These are phyloP conservation scores for Chlorodrepanis virens DNA, from an alignment of 2,113 vertebrate species.

Conservation along the genomic window DNA sequence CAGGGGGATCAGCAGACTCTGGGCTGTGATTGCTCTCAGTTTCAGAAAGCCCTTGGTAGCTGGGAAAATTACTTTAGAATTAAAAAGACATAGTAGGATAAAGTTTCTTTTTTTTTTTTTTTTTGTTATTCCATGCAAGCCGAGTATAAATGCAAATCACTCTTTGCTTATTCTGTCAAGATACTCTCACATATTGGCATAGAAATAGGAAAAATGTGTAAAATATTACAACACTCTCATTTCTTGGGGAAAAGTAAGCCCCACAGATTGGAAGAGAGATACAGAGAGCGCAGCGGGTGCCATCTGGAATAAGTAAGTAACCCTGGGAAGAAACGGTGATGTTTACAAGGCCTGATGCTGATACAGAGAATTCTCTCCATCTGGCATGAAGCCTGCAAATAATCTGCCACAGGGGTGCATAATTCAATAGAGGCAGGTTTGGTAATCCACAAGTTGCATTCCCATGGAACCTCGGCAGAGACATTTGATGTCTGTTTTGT, in stretches of 20 bases:
- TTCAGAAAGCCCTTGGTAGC: neutral
- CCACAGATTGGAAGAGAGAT: neutral
- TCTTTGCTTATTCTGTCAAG: slow-evolving; percentile 7
- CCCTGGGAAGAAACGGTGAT: slow-evolving; percentile 30
- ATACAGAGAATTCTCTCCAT: slow-evolving; percentile 38
- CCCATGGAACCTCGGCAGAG: neutral
- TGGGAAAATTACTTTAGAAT: neutral
- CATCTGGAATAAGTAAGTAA: slow-evolving; percentile 48
- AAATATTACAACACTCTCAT: neutral
- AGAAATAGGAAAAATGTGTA: slow-evolving; percentile 10
- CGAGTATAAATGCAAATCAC: neutral
- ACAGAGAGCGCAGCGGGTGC: neutral
- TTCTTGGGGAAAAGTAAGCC: slow-evolving; percentile 12
- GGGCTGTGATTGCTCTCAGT: neutral
- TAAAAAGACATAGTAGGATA: neutral
- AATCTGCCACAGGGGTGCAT: slow-evolving; percentile 27
- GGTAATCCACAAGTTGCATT: neutral
- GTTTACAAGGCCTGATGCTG: slow-evolving; percentile 23
- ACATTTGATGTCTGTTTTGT: neutral
- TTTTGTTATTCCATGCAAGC: neutral
- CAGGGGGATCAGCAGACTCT: neutral
- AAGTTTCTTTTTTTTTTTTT: neutral
- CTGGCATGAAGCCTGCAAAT: slow-evolving; percentile 26
- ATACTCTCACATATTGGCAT: neutral
- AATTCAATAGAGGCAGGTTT: neutral